Evolutionary conservation across 1,140 invertebrate genomes (phyloP), one percentile per base, ranked within the genome.

Genomic region (Drosophila tsacasi): DNA sequence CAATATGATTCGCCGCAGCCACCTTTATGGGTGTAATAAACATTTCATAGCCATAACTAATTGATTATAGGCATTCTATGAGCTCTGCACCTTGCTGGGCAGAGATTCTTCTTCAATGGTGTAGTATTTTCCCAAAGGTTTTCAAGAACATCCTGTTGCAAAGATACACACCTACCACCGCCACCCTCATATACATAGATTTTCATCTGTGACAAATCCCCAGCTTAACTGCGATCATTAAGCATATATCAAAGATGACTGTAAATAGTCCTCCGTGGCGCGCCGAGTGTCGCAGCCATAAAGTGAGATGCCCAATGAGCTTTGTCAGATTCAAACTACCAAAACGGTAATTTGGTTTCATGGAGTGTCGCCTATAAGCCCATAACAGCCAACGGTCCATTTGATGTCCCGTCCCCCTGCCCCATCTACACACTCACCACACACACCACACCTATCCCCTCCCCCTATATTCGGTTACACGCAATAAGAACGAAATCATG

Each of bases 271-370:
- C 66, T 32, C 44, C 25, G 13, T 30, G 27, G 40, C 23, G 17
- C 30, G 40, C 64, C 35, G 17, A 39, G 59, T 25, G 69, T 59
- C 42, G 27, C 44, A 50, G 37, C 74, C 32, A 80, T 77, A 73
- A 73, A 73, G 52, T 49, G 35, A 73, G 68, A 73, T 73, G 72
- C 75, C 74, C 74, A 77, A 77, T 76, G 75, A 77, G 75, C 64
- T 77, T 77, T 77, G 73, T 77, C 74, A 77, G 74, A 77, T 67
- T 76, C 74, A 60, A 77, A 68, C 75, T 73, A 77, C 74, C 73
- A 77, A 77, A 77, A 77, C 75, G 75, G 73, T 77, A 77, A 77
- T 77, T 77, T 76, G 74, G 64, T 68, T 77, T 77, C 75, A 77
- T 77, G 63, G 64, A 77, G 75, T 77, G 75, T 77, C 75, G 75